Evolutionary conservation across 2,888 invertebrate species (phyloP).

Genomic region (Podotricha telesiphe): DNA sequence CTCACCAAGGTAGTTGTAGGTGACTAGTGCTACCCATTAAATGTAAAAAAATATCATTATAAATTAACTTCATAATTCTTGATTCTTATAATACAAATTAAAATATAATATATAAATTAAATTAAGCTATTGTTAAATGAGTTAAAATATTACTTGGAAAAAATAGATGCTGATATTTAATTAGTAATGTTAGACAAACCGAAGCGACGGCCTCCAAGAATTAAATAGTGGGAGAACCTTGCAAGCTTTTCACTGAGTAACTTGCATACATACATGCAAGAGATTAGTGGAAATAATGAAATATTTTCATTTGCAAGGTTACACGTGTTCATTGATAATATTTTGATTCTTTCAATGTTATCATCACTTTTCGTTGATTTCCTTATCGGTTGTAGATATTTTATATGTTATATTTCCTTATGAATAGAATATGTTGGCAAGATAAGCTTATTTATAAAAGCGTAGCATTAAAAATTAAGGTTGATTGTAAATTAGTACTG

Average conservation of each 20-base stretch:
- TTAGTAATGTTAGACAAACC: too few relatives aligned
- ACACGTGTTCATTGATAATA: slow-evolving; percentile 68
- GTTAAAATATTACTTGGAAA: too few relatives aligned
- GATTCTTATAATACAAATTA: not conserved
- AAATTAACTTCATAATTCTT: not conserved
- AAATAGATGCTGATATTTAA: too few relatives aligned
- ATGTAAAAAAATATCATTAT: too few relatives aligned
- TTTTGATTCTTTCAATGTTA: slow-evolving; percentile 57
- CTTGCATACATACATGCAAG: too few relatives aligned
- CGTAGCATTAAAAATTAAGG: slow-evolving; percentile 47
- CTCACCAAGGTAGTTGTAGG: not conserved
- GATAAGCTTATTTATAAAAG: slow-evolving; percentile 44
- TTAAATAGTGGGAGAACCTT: not conserved
- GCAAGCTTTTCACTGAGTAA: not conserved
- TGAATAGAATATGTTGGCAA: slow-evolving; percentile 39
- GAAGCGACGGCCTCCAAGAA: too few relatives aligned
- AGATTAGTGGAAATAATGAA: not conserved
- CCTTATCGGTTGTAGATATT: slow-evolving; percentile 44
- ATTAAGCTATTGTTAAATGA: too few relatives aligned
- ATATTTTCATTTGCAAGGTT: slow-evolving; percentile 59
- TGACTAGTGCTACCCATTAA: not conserved
- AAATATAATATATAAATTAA: not conserved
- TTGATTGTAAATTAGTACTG: slow-evolving; percentile 34
- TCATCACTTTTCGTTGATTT: slow-evolving; percentile 42
- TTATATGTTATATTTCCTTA: slow-evolving; percentile 47